These are phyloP conservation scores for Chanos chanos DNA, from an alignment of 2,797 vertebrate genomes.

Conservation along the genomic window DNA sequence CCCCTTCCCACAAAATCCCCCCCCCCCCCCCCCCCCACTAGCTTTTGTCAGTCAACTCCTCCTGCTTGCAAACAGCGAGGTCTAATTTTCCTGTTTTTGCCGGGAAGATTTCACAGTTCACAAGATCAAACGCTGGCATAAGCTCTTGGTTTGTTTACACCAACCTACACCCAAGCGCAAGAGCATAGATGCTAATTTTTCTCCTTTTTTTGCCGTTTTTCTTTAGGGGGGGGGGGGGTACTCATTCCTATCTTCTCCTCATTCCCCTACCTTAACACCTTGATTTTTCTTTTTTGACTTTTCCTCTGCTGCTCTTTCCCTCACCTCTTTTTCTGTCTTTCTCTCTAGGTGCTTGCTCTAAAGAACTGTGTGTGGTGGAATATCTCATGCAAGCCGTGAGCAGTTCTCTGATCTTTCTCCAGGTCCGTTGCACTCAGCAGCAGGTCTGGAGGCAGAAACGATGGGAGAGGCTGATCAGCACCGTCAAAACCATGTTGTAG, in stretches of 20 bases:
- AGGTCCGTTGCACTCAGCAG: conserved; percentile 52
- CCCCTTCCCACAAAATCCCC: not conserved
- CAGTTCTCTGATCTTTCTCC: conserved; percentile 55
- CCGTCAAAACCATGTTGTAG: conserved; percentile 3
- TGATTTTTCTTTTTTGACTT: not conserved
- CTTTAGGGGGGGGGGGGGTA: not conserved
- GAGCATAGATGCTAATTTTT: conserved; percentile 51
- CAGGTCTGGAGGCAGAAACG: conserved; percentile 29
- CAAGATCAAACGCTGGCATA: conserved; percentile 66
- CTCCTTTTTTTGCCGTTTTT: conserved; percentile 49
- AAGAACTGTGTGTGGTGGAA: conserved; percentile 18
- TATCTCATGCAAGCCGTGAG: conserved; percentile 34
- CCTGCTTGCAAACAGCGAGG: conserved; percentile 49
- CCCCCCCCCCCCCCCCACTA: conserved; percentile 22
- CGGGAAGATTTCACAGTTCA: conserved; percentile 63
- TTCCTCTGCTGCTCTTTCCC: not conserved
- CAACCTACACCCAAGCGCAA: conserved; percentile 57
- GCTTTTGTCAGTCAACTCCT: conserved; percentile 34
- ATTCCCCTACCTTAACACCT: not conserved
- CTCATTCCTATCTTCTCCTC: not conserved
- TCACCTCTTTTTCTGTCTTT: conserved; percentile 3
- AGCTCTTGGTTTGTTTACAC: conserved; percentile 69
- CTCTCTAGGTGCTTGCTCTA: conserved; percentile 35
- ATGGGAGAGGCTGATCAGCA: conserved; percentile 13
- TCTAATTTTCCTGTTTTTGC: conserved; percentile 66